Base-by-base conservation (phyloP, 2,888 invertebrate genomes). In the Cryptus viduatorius region DNA sequence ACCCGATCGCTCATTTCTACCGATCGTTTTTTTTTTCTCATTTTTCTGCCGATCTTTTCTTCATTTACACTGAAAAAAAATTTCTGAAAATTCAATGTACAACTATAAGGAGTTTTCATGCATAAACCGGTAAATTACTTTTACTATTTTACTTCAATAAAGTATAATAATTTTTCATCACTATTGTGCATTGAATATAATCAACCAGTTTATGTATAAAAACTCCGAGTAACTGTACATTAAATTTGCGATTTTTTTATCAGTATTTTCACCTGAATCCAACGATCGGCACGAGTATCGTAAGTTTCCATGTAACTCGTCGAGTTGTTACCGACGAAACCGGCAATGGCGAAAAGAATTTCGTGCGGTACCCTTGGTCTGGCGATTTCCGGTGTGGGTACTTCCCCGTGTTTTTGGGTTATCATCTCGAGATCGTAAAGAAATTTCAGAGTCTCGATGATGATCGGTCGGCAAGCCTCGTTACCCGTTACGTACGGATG, bases 391-490 rank as follows among this genome's bases (percentile, higher is more conserved):
- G 98, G 98, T 4, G 98, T 98, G 5, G 96, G 96, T n/a, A 98
- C 96, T 94, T 97, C 97, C 7, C 97, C 96, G 86, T 97, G 97
- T 91, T 97, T 94, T 71, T 95, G 96, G 91, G 95, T 95, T 85
- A 98, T 97, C 96, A 98, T 97, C 94, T 98, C 98, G 91, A 98
- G 95, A 93, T 98, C 98, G 94, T 98, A 98, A 67, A 98, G 95
- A 93, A 98, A 98, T 92, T 97, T 97, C 53, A 98, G 94, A 0
- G 98, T 98, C 93, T 98, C 98, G 48, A 98, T 98, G 86, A 98
- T 97, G 86, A 98, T 96, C 0, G 98, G 98, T 16, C 97, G 96
- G 88, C 98, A 98, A 10, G 96, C 96, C 86, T 98, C 97, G 91
- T 97, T 97, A 72, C 96, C 96, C 12, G 96, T 95, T 0, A 99